phyloP scores from a whole-genome alignment of 2,888 invertebrate genomes.

The Xanthostigma xanthostigma region DNA sequence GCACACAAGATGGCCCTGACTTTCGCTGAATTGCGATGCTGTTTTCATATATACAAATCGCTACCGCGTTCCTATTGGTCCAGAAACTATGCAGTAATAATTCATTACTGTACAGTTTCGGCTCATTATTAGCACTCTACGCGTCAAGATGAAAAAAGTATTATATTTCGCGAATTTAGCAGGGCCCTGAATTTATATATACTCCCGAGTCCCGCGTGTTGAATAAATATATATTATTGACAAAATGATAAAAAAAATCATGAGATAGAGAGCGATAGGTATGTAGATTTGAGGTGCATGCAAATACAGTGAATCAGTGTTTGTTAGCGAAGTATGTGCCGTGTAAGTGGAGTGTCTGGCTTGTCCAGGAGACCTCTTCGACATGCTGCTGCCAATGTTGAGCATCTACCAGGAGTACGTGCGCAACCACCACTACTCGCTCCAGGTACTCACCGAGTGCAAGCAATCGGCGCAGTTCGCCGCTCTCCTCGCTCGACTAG shows the following conservation, averaged over 20 bases:
- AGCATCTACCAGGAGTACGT: conserved; percentile 93
- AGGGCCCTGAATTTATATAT: too few species aligned
- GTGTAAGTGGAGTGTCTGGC: conserved; percentile 1
- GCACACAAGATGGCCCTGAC: too few species aligned
- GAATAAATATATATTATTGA: too few species aligned
- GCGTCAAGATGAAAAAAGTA: too few species aligned
- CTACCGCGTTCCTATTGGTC: too few species aligned
- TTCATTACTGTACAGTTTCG: too few species aligned
- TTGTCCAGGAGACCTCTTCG: conserved; percentile 71
- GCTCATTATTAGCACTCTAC: too few species aligned
- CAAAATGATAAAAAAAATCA: not conserved
- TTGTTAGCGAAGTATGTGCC: not conserved
- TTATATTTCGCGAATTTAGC: too few species aligned
- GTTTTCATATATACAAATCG: too few species aligned
- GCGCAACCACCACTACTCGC: conserved; percentile 83
- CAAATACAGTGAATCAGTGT: not conserved
- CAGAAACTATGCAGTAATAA: too few species aligned
- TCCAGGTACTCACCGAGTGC: conserved; percentile 83
- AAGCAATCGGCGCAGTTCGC: conserved; percentile 73
- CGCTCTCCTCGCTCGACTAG: conserved; percentile 60
- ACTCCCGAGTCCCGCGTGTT: too few species aligned
- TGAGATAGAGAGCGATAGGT: not conserved
- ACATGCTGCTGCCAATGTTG: conserved; percentile 88
- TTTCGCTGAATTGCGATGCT: too few species aligned
- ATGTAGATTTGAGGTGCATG: not conserved